Percentiles rank a stretch among this genome's conserved stretches.
Evolutionary conservation across 92 coral and sea anemone species (phyloP).

Genomic region (Porites cylindrica): DNA sequence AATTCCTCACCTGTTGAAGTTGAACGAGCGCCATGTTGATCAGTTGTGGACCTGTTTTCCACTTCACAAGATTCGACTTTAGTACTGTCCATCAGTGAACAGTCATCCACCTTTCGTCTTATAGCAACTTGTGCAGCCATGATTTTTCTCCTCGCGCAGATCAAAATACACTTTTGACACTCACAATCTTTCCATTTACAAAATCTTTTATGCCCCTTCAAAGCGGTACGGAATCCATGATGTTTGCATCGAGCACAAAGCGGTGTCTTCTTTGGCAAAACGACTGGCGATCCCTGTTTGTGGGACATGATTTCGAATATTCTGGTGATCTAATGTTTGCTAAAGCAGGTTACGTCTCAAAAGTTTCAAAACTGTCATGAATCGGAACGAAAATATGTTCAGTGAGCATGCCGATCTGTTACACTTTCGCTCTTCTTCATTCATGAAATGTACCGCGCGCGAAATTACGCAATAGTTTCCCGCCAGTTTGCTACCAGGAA

Average conservation of each 20-base stretch:
- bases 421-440: neutral
- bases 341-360: no score
- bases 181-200: constrained; percentile 75
- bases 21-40: neutral
- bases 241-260: constrained; percentile 77
- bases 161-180: constrained; percentile 68
- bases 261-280: constrained; percentile 54
- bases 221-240: constrained; percentile 60
- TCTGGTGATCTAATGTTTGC: neutral
- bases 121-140: constrained; percentile 83
- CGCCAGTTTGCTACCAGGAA: neutral
- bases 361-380: no score
- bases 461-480: constrained; percentile 16
- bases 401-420: no score
- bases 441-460: neutral
- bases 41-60: neutral
- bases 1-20: constrained; percentile 7
- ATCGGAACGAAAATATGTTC: no score
- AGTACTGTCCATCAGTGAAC: constrained; percentile 4
- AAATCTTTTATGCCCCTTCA: constrained; percentile 74
- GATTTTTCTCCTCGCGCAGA: constrained; percentile 68
- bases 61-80: neutral
- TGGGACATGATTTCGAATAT: constrained; percentile 7
- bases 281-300: constrained; percentile 11
- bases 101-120: constrained; percentile 56